These are phyloP conservation scores for Hirtodrosophila duncani DNA, from an alignment of 2,888 invertebrate genomes.

Conservation along the genomic window DNA sequence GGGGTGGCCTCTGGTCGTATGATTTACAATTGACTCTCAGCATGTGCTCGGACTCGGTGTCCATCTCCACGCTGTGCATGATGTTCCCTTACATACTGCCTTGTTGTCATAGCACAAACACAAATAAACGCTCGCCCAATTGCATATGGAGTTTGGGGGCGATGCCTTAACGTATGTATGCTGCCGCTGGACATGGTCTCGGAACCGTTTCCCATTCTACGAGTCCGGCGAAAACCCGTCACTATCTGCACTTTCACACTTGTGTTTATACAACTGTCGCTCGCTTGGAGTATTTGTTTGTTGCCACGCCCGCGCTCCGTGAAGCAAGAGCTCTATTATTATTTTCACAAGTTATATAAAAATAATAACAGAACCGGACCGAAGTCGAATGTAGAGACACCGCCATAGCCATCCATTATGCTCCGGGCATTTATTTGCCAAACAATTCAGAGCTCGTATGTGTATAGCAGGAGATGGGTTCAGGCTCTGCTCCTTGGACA, in stretches of 20 bases:
- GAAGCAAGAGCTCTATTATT: conserved; percentile 64
- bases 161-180: conserved; percentile 3
- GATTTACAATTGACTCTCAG: conserved; percentile 7
- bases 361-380: conserved; percentile 57
- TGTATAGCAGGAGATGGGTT: conserved; percentile 15
- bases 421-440: conserved; percentile 75
- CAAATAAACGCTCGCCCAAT: conserved; percentile 53
- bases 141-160: conserved; percentile 29
- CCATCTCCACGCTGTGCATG: conserved; percentile 21
- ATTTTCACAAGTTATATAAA: conserved; percentile 74
- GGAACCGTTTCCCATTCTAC: conserved; percentile 15
- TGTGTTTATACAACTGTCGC: conserved; percentile 72
- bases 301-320: conserved; percentile 25
- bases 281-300: conserved; percentile 49
- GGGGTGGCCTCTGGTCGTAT: too few relatives aligned
- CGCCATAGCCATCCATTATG: conserved; percentile 70
- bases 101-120: conserved; percentile 62
- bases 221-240: conserved; percentile 28
- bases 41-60: conserved; percentile 5
- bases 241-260: conserved; percentile 73
- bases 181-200: conserved; percentile 14
- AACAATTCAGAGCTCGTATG: conserved; percentile 66
- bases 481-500: conserved; percentile 56
- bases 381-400: conserved; percentile 19
- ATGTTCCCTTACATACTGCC: conserved; percentile 4